Evolutionary conservation across 2,113 vertebrate species (phyloP).

Genomic region (Bungarus multicinctus): DNA sequence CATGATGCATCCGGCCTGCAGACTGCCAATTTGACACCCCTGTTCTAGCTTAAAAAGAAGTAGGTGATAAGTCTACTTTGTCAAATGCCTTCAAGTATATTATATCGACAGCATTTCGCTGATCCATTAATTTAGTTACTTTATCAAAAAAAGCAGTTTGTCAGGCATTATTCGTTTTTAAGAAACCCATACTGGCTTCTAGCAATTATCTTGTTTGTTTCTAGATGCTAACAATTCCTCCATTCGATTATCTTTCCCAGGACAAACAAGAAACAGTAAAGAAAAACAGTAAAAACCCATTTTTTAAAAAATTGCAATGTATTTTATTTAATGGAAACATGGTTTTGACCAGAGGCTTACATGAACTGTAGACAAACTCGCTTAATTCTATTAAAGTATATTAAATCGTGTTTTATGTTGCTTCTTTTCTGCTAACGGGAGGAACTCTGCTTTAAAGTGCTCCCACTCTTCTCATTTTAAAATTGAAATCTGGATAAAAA

Average conservation of each 20-base stretch:
- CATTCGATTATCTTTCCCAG: not conserved
- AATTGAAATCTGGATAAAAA: conserved; percentile 5
- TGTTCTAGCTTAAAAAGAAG: not conserved
- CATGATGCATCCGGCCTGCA: no score
- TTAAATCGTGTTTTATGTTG: conserved; percentile 17
- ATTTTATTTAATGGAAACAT: conserved; percentile 36
- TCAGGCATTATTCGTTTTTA: not conserved
- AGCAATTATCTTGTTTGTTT: not conserved
- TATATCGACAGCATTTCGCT: not conserved
- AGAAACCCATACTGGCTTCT: not conserved
- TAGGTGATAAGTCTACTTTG: not conserved
- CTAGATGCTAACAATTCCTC: not conserved
- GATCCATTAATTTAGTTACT: not conserved
- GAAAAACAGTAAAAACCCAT: not conserved
- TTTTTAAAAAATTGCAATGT: not conserved
- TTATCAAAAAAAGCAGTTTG: not conserved
- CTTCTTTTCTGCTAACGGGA: conserved; percentile 24
- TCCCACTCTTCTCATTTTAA: not conserved
- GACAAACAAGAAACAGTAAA: not conserved
- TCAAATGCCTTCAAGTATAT: not conserved
- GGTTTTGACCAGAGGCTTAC: conserved; percentile 12
- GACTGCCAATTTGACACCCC: no score
- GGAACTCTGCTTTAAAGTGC: conserved; percentile 27
- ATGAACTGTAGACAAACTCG: conserved; percentile 28
- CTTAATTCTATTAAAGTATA: conserved; percentile 29